Percentiles rank a stretch among this genome's conserved stretches.
Conservation (phyloP, 2,888 invertebrate species). For the Neoscelio sp. region DNA sequence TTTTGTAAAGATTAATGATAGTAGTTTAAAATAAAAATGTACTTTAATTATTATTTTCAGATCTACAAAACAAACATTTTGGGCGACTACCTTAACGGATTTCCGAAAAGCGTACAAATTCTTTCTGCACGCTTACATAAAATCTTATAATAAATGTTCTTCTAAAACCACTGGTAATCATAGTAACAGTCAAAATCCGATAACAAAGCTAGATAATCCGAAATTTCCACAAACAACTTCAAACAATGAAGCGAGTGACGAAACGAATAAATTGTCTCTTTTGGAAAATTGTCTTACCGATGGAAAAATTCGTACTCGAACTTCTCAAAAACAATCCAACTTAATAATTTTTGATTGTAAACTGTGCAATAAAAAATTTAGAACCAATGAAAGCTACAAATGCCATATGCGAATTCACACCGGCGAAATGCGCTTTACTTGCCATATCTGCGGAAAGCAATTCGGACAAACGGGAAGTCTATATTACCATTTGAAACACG, state of each 20-base stretch:
- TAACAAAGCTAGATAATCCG: neutral
- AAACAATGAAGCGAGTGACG: neutral
- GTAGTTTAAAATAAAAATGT: no score
- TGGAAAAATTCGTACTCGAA: no score
- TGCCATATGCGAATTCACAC: slow-evolving; percentile 72
- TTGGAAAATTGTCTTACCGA: no score
- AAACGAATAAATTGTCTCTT: neutral
- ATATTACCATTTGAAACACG: slow-evolving; percentile 84
- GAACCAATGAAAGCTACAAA: slow-evolving; percentile 68
- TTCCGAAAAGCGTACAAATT: slow-evolving; percentile 61
- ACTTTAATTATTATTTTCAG: slow-evolving; percentile 6
- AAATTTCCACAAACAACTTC: neutral
- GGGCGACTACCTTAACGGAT: slow-evolving; percentile 70
- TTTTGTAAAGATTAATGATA: no score
- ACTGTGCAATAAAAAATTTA: slow-evolving; percentile 72
- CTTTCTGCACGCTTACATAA: slow-evolving; percentile 17
- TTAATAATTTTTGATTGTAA: slow-evolving; percentile 64
- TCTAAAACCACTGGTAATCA: neutral
- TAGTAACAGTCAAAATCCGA: neutral
- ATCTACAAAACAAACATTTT: neutral
- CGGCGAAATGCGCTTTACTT: slow-evolving; percentile 80
- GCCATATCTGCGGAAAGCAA: slow-evolving; percentile 83
- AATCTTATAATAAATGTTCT: neutral
- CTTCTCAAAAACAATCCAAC: neutral
- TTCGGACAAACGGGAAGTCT: slow-evolving; percentile 84